Evolutionary conservation across 2,113 vertebrate species (phyloP).

Genomic region (Vicugna pacos): DNA sequence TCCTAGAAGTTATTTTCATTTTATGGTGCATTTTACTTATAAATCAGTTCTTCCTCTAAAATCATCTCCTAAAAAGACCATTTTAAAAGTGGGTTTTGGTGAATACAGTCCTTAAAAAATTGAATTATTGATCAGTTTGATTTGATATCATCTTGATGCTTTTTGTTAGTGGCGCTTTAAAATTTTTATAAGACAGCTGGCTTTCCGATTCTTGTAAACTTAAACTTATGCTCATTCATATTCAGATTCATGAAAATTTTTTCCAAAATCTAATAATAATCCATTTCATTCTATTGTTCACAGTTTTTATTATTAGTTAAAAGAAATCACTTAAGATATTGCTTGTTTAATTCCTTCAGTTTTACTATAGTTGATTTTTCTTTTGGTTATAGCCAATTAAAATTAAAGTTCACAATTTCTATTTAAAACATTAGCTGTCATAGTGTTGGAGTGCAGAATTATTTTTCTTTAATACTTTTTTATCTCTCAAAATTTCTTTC

Average conservation of each 20-base stretch:
- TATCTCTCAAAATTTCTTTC: conserved; percentile 31
- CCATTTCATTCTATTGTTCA: neutral
- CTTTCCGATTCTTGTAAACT: neutral
- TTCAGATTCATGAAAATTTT: neutral
- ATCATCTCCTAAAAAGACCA: neutral
- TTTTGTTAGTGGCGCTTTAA: neutral
- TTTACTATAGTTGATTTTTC: conserved; percentile 4
- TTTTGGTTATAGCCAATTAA: conserved; percentile 44
- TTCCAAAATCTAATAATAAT: conserved; percentile 18
- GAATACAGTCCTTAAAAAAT: neutral
- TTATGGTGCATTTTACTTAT: conserved; percentile 9
- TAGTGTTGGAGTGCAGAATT: neutral
- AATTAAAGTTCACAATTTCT: conserved; percentile 48
- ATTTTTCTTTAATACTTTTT: neutral
- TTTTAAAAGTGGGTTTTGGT: conserved; percentile 2
- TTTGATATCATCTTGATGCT: neutral
- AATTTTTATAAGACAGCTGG: neutral
- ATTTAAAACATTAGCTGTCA: conserved; percentile 28
- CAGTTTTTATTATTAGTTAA: conserved; percentile 27
- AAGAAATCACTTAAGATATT: neutral
- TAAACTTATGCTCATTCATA: conserved; percentile 12
- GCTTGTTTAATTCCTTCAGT: conserved; percentile 7
- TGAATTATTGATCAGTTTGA: neutral
- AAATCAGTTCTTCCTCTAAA: neutral
- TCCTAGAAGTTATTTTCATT: neutral